Evolutionary conservation across 2,888 invertebrate species (phyloP), one percentile per base, ranked within the genome.

Genomic region (Drosophila mimetica): DNA sequence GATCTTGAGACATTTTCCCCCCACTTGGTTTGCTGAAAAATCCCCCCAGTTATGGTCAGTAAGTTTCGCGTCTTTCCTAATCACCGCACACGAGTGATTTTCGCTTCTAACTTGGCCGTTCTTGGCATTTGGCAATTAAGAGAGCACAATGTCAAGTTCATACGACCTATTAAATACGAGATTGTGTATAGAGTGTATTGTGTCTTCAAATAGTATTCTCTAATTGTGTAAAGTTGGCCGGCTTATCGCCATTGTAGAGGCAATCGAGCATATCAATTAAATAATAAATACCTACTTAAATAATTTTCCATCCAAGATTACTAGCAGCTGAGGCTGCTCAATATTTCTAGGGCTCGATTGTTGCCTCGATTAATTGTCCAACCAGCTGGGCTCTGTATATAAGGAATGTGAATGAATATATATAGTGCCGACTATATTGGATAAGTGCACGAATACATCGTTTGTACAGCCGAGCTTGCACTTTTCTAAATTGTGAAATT

Each of bases 401-500:
- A 14, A 18, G 34, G 30, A 63, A 60, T 28, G 41, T 48, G 41
- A 65, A 42, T 55, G 59, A 46, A 30, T 44, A 61, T 44, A 61
- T 30, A 55, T 65, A 58, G 57, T 60, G 51, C 13, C 25, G 36
- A 22, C 30, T 48, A 55, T 28, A 39, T 46, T 70, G 59, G 59
- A 59, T 70, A 67, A 59, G 50, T 59, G 51, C 58, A 69, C 39
- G 30, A 50, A 36, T 18, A 36, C 44, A n/a, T 25, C 18, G 41
- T 28, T 46, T 28, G 34, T 48, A 53, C 4, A 65, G 36, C 37
- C 71, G 52, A 58, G 85, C 70, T 78, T 81, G 82, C 82, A 86
- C 59, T 86, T 81, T 81, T 67, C 60, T 74, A 84, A 84, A 86
- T 73, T 73, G 74, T 67, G 85, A 82, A 85, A 80, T 76, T 71